These are phyloP conservation scores for Nothocercus nigrocapillus DNA, from an alignment of 2,113 vertebrate species.

Conservation along the genomic window DNA sequence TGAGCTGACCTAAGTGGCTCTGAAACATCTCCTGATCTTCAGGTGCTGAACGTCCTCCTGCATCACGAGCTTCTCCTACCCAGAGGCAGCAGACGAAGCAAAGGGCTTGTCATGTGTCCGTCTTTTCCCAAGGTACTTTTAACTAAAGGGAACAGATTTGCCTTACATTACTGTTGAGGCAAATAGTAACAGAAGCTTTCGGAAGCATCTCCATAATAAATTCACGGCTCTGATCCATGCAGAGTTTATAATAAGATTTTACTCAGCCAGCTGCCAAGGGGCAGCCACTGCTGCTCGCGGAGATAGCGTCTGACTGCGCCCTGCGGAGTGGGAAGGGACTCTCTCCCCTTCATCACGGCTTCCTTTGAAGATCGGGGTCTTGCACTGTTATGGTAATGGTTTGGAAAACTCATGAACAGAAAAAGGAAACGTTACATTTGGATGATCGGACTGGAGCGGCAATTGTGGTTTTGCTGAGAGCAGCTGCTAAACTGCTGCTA, in stretches of 20 bases:
- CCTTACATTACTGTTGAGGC: background rate
- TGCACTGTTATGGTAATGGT: conserved; percentile 26
- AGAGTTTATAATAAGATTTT: conserved; percentile 62
- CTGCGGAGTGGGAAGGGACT: conserved; percentile 19
- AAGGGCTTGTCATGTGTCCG: background rate
- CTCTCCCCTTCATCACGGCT: conserved; percentile 41
- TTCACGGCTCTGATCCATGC: conserved; percentile 66
- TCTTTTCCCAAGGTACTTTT: background rate
- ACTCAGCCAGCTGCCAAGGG: conserved; percentile 42
- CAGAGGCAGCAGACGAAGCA: background rate
- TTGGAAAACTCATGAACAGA: conserved; percentile 16
- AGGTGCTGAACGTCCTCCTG: background rate
- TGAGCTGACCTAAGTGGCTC: background rate
- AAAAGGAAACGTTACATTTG: conserved; percentile 26
- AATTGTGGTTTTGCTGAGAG: background rate
- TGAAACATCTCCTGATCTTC: background rate
- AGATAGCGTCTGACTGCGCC: conserved; percentile 9
- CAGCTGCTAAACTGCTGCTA: background rate
- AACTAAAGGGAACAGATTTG: conserved; percentile 18
- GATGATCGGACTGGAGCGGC: background rate
- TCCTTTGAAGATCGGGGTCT: conserved; percentile 57
- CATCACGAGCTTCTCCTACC: fast-evolving
- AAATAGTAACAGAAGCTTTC: conserved; percentile 38
- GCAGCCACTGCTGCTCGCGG: conserved; percentile 41
- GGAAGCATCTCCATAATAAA: conserved; percentile 47